These are phyloP conservation scores for Uromys caudimaculatus DNA, from an alignment of 2,797 vertebrate genomes.

Conservation along the genomic window DNA sequence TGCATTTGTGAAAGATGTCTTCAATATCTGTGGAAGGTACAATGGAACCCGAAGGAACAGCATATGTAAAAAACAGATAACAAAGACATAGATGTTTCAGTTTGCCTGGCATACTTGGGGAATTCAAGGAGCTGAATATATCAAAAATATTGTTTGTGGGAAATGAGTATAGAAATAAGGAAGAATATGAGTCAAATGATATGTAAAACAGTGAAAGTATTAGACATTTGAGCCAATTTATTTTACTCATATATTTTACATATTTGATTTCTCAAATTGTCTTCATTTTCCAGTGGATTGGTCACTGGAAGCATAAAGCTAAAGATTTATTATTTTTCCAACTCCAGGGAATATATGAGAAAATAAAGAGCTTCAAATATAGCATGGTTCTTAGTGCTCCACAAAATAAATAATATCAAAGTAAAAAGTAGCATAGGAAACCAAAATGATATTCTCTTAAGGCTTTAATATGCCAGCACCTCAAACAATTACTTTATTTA, in stretches of 20 bases:
- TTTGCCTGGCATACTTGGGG: not conserved
- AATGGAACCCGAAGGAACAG: not conserved
- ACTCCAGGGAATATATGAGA: accelerated
- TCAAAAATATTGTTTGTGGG: not conserved
- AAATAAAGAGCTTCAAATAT: not conserved
- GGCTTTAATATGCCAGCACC: not conserved
- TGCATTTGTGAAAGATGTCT: not conserved
- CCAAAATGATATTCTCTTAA: not conserved
- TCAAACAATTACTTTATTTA: not conserved
- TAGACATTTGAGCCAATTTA: not conserved
- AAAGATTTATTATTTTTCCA: not conserved
- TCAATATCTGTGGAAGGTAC: not conserved
- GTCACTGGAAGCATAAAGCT: not conserved
- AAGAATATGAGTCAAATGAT: not conserved
- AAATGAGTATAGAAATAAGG: not conserved
- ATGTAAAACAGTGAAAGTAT: not conserved
- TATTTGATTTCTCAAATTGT: not conserved
- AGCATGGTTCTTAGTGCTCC: not conserved
- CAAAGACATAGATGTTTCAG: not conserved
- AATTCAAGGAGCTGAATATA: not conserved
- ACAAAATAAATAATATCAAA: not conserved
- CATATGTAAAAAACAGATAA: not conserved
- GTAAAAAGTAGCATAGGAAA: not conserved
- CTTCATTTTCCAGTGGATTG: not conserved
- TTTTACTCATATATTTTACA: not conserved